Conservation (phyloP, 1,140 invertebrate species). For the Psix sp. region DNA sequence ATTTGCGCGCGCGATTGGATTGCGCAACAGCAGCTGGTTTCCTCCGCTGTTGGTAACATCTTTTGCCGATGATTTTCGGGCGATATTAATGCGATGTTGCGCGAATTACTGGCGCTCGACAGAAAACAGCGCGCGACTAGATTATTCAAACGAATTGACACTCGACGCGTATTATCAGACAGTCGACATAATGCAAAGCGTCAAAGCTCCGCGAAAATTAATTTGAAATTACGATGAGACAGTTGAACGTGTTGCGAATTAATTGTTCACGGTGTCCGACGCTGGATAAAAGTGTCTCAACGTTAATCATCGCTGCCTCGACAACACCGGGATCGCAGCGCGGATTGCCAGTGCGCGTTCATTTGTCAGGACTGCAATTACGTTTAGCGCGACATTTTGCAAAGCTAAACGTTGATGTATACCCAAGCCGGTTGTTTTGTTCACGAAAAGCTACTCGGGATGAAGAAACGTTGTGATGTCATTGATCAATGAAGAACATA, state of each 20-base stretch:
- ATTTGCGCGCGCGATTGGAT: no score
- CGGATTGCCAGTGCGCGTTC: constrained; percentile 40
- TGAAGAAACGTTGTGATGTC: constrained; percentile 40
- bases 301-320: constrained; percentile 57
- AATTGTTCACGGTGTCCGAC: constrained; percentile 48
- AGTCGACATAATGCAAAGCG: constrained; percentile 22
- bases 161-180: constrained; percentile 33
- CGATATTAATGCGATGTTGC: constrained; percentile 39
- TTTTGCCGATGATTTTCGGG: constrained; percentile 1
- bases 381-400: constrained; percentile 32
- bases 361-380: constrained; percentile 53
- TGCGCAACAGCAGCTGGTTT: no score
- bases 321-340: constrained; percentile 24
- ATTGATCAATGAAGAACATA: constrained; percentile 42
- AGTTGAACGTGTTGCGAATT: constrained; percentile 52
- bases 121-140: constrained; percentile 31
- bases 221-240: constrained; percentile 59
- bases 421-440: constrained; percentile 30
- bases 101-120: constrained; percentile 12
- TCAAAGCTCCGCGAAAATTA: constrained; percentile 42
- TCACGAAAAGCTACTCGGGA: background rate
- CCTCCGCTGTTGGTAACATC: no score
- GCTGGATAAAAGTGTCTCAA: constrained; percentile 51
- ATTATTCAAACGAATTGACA: constrained; percentile 54
- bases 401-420: constrained; percentile 23